Evolutionary conservation across 2,888 invertebrate species (phyloP).

Genomic region (Lepetodrilus schrolli): DNA sequence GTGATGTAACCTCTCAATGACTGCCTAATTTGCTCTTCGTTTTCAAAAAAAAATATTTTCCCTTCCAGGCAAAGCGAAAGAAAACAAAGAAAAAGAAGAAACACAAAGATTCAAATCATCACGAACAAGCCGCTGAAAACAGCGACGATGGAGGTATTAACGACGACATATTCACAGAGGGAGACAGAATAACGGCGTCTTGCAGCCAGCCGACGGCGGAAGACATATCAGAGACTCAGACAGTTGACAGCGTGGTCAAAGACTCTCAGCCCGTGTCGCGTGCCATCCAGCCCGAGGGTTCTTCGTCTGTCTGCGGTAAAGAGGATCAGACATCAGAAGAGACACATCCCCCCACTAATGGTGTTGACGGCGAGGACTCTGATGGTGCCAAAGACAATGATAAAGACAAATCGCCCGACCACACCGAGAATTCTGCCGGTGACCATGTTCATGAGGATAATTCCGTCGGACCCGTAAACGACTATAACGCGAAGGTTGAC

Average conservation of each 20-base stretch:
- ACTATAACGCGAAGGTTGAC: slow-evolving; percentile 5
- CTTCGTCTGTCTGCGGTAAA: background rate
- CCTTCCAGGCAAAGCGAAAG: background rate
- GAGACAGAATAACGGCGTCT: background rate
- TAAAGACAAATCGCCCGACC: too few species aligned
- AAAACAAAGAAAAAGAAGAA: background rate
- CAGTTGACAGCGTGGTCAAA: too few species aligned
- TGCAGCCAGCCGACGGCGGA: background rate
- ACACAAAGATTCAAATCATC: background rate
- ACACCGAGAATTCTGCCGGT: background rate
- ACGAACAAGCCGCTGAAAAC: background rate
- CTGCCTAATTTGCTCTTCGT: too few species aligned
- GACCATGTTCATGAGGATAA: background rate
- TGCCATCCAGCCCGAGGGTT: too few species aligned
- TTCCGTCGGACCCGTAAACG: background rate
- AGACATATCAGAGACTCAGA: too few species aligned
- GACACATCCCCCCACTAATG: background rate
- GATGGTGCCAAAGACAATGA: background rate
- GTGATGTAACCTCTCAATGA: too few species aligned
- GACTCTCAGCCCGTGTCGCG: too few species aligned
- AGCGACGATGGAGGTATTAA: background rate
- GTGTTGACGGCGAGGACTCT: background rate
- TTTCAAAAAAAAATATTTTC: too few species aligned
- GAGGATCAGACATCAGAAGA: background rate
- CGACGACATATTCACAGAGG: background rate